A percentile compares a stretch with the other conserved stretches of the same genome.
phyloP scores from a whole-genome alignment of 2,888 invertebrate species.

The Odontothrips loti region DNA sequence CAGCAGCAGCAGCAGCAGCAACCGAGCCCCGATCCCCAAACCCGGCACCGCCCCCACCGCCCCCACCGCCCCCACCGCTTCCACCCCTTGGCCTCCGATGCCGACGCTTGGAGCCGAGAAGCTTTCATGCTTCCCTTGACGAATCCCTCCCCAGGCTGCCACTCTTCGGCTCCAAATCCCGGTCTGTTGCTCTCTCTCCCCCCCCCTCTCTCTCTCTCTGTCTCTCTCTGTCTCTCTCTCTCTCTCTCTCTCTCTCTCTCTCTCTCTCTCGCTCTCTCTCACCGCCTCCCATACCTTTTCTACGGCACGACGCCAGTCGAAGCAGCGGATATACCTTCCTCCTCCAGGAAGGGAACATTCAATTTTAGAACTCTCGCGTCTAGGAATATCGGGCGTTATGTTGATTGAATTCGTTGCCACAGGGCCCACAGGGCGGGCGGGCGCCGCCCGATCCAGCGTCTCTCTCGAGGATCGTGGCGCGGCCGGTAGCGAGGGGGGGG shows the following conservation, averaged over 20 bases:
- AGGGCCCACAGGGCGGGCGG: too few relatives aligned
- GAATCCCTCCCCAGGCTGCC: not conserved
- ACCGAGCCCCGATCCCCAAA: not conserved
- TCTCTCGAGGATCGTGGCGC: too few relatives aligned
- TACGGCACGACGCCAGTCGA: not conserved
- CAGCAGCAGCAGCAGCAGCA: too few relatives aligned
- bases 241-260: constrained; percentile 18
- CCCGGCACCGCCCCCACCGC: not conserved
- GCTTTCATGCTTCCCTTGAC: not conserved
- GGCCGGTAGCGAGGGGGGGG: too few relatives aligned
- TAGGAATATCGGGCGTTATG: too few relatives aligned
- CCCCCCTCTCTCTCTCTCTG: not conserved
- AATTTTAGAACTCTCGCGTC: too few relatives aligned
- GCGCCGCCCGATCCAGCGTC: too few relatives aligned
- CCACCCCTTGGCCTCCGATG: too few relatives aligned
- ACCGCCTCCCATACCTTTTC: not conserved
- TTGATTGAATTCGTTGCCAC: too few relatives aligned
- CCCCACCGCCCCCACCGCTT: not conserved
- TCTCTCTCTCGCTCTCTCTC: not conserved
- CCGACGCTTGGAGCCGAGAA: not conserved
- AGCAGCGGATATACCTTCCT: too few relatives aligned
- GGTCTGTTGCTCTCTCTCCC: not conserved
- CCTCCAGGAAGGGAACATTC: too few relatives aligned
- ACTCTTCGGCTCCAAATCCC: not conserved
- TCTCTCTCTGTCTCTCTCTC: constrained; percentile 15